phyloP scores from a whole-genome alignment of 2,113 vertebrate species.

The Axis porcinus region DNA sequence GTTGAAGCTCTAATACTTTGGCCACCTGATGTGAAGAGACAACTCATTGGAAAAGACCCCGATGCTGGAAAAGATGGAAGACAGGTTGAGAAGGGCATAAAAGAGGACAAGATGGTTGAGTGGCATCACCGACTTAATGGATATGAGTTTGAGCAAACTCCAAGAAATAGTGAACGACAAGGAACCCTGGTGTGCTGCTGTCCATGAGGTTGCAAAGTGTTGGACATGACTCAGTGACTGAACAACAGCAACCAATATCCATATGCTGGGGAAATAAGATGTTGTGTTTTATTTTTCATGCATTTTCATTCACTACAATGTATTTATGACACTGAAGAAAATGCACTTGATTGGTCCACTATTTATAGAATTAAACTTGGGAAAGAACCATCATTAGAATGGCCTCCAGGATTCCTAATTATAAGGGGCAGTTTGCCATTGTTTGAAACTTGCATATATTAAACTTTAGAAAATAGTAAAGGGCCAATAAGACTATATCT shows the following conservation, averaged over 20 bases:
- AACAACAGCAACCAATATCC: fast-evolving
- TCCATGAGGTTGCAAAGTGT: fast-evolving
- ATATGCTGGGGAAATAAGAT: neutral
- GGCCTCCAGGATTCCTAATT: neutral
- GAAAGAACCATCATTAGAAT: fast-evolving
- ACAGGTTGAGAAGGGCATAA: fast-evolving
- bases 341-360: neutral
- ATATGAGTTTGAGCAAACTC: neutral
- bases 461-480: neutral
- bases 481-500: neutral
- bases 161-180: fast-evolving
- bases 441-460: neutral
- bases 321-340: neutral
- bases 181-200: neutral
- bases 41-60: neutral
- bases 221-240: fast-evolving
- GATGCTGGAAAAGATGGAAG: neutral
- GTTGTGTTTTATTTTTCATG: neutral
- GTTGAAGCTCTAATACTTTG: neutral
- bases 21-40: neutral
- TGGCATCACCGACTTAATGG: neutral
- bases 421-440: neutral
- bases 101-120: neutral
- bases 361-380: neutral
- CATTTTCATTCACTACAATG: neutral